Base-by-base conservation (phyloP, 2,888 invertebrate species). In the Chrysina gloriosa region DNA sequence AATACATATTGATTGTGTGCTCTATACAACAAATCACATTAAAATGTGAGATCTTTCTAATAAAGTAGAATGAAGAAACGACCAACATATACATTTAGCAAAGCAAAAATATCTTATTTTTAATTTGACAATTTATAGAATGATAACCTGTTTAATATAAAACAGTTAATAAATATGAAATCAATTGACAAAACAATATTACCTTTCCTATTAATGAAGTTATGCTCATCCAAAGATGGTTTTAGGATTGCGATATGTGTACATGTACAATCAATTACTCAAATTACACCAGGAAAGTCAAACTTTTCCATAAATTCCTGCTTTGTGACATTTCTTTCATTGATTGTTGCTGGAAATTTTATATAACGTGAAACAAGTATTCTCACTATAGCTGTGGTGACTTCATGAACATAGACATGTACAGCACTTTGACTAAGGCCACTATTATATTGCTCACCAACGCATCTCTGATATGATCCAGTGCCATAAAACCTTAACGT, bases 71-170 rank as follows among this genome's bases (percentile, higher is more conserved):
- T n/a, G n/a, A n/a, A n/a, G n/a, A n/a, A n/a, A n/a, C n/a, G n/a
- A n/a, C n/a, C n/a, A n/a, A n/a, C n/a, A n/a, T n/a, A n/a, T n/a
- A n/a, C n/a, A n/a, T n/a, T n/a, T n/a, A n/a, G n/a, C n/a, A n/a
- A n/a, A n/a, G n/a, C n/a, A n/a, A n/a, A n/a, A n/a, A n/a, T n/a
- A n/a, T n/a, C n/a, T n/a, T n/a, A n/a, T n/a, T n/a, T n/a, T n/a
- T n/a, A 19, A 69, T 21, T 61, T 69, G 68, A 6, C 34, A 21
- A 56, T 69, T 69, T 23, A 69, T 23, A 14, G 39, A 39, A 34
- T 69, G 27, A 21, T 25, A 69, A 7, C 68, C 56, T n/a, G n/a
- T n/a, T n/a, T n/a, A n/a, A n/a, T n/a, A n/a, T n/a, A n/a, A n/a
- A n/a, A n/a, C n/a, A n/a, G n/a, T n/a, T n/a, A n/a, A n/a, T n/a